These are phyloP conservation scores for Euschistus heros DNA, from an alignment of 1,140 invertebrate genomes.

Conservation along the genomic window DNA sequence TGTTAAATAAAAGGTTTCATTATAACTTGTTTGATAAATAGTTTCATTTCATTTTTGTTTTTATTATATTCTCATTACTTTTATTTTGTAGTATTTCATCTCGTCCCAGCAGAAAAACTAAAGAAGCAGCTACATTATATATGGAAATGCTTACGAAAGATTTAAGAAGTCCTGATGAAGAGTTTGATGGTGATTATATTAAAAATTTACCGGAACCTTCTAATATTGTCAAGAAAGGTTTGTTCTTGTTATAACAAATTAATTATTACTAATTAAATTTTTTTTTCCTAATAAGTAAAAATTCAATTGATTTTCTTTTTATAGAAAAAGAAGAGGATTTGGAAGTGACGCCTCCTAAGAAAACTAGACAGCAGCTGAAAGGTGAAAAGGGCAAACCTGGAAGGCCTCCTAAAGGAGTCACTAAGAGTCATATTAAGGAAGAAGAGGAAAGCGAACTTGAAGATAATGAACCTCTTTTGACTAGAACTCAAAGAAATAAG, in stretches of 20 bases:
- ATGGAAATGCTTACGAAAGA: conserved; percentile 63
- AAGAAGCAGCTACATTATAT: conserved; percentile 61
- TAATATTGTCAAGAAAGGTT: neutral
- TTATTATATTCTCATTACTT: neutral
- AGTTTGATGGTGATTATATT: conserved; percentile 41
- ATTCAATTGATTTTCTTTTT: neutral
- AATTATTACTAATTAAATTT: neutral
- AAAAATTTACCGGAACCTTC: neutral
- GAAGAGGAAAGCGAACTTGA: too few species aligned
- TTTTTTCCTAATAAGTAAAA: neutral
- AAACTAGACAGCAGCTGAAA: neutral
- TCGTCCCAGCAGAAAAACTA: conserved; percentile 56
- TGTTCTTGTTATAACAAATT: neutral
- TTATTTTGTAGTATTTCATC: conserved; percentile 20
- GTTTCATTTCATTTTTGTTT: neutral
- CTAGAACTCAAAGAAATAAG: neutral
- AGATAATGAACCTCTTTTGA: neutral
- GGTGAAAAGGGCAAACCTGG: too few species aligned
- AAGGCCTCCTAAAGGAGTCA: too few species aligned
- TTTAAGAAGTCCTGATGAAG: conserved; percentile 42
- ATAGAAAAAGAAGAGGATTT: conserved; percentile 2
- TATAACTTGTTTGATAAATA: too few species aligned
- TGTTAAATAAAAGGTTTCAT: too few species aligned
- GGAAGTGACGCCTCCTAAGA: neutral
- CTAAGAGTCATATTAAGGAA: too few species aligned